These are phyloP conservation scores for Sebastes miniatus DNA, from an alignment of 2,797 vertebrate genomes.

Conservation along the genomic window DNA sequence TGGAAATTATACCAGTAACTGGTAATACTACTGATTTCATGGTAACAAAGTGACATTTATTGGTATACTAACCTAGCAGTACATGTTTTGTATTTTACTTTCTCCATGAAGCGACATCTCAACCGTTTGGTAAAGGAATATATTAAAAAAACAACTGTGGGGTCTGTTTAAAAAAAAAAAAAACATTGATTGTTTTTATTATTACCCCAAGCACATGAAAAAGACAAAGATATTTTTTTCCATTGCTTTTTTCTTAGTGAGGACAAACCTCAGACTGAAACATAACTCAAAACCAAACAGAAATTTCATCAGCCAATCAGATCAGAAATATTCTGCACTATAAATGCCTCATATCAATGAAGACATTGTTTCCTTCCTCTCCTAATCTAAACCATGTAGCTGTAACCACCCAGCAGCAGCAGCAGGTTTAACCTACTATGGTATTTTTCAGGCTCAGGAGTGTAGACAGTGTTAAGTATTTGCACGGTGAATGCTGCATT, in stretches of 20 bases:
- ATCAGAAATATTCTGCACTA: background rate
- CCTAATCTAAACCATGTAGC: background rate
- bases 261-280: background rate
- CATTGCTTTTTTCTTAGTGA: background rate
- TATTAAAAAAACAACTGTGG: no score
- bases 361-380: background rate
- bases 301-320: background rate
- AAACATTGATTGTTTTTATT: background rate
- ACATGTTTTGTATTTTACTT: no score
- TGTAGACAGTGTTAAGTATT: slow-evolving; percentile 53
- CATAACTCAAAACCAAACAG: background rate
- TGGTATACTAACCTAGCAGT: no score
- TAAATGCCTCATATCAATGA: background rate
- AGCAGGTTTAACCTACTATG: slow-evolving; percentile 57
- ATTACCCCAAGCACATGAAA: background rate
- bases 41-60: no score
- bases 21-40: no score
- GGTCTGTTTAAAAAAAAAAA: no score
- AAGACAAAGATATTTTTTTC: background rate
- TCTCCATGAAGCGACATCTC: no score
- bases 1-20: no score
- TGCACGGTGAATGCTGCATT: slow-evolving; percentile 59
- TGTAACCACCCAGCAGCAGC: background rate
- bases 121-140: no score
- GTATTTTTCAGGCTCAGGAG: slow-evolving; percentile 48